Percentiles rank a stretch among this genome's conserved stretches.
Evolutionary conservation across 2,888 invertebrate species (phyloP).

Genomic region (Meganola albula): DNA sequence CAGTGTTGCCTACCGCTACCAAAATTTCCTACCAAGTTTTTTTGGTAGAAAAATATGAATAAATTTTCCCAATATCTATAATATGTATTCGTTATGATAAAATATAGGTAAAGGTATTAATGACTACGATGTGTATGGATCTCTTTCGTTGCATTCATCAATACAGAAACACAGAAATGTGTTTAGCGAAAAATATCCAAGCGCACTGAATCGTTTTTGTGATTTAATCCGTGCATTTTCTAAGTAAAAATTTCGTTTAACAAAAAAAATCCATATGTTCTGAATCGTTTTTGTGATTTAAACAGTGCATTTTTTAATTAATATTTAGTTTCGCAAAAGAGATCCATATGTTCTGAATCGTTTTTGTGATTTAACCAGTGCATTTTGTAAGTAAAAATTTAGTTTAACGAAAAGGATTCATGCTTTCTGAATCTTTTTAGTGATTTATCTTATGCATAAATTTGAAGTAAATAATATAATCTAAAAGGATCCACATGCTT

Average conservation of each 20-base stretch:
- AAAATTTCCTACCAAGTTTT: slow-evolving; percentile 3
- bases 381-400: slow-evolving; percentile 1
- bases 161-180: slow-evolving; percentile 3
- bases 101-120: slow-evolving; percentile 2
- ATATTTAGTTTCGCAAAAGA: background rate
- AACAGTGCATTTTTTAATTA: background rate
- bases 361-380: too few relatives aligned
- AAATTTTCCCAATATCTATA: slow-evolving; percentile 2
- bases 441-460: slow-evolving; percentile 1
- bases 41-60: slow-evolving; percentile 1
- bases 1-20: slow-evolving; percentile 2
- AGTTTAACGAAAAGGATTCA: slow-evolving; percentile 2
- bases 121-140: slow-evolving; percentile 2
- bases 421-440: slow-evolving; percentile 1
- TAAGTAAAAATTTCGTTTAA: too few relatives aligned
- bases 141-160: slow-evolving; percentile 2
- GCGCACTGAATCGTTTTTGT: too few relatives aligned
- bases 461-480: slow-evolving; percentile 3
- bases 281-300: too few relatives aligned
- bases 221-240: too few relatives aligned
- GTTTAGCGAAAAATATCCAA: slow-evolving; percentile 1
- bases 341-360: background rate
- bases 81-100: slow-evolving; percentile 3
- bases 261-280: too few relatives aligned
- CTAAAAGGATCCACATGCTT: slow-evolving; percentile 1